Percentiles rank a stretch among this genome's conserved stretches.
phyloP scores from a whole-genome alignment of 1,140 invertebrate species.

The Nixonia krombeini region DNA sequence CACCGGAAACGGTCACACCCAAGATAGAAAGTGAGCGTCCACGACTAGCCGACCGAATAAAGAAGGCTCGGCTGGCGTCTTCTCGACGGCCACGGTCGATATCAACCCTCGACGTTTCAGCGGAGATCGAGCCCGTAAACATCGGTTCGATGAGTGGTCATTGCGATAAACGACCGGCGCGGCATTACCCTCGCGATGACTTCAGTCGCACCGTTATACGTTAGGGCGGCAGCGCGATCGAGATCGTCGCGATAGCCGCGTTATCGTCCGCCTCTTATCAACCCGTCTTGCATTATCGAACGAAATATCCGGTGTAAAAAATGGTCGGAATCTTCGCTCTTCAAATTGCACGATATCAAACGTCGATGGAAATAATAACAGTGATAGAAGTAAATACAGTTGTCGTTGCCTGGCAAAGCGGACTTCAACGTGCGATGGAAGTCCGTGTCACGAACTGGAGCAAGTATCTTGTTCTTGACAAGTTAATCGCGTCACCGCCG shows the following conservation, averaged over 20 bases:
- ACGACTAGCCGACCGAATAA: neutral
- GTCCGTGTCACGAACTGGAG: too few relatives aligned
- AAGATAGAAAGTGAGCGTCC: slow-evolving; percentile 36
- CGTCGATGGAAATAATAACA: too few relatives aligned
- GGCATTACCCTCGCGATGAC: slow-evolving; percentile 24
- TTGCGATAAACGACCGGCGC: slow-evolving; percentile 36
- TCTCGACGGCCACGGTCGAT: slow-evolving; percentile 9
- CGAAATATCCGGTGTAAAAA: too few relatives aligned
- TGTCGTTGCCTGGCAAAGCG: too few relatives aligned
- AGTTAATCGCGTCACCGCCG: too few relatives aligned
- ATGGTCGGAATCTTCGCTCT: too few relatives aligned
- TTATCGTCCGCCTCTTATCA: slow-evolving; percentile 52
- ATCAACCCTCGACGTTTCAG: slow-evolving; percentile 28
- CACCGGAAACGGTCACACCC: slow-evolving; percentile 33
- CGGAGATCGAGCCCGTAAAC: slow-evolving; percentile 35
- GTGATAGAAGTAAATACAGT: too few relatives aligned
- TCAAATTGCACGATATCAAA: too few relatives aligned
- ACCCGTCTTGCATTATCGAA: slow-evolving; percentile 55
- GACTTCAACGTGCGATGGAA: too few relatives aligned
- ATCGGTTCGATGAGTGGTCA: slow-evolving; percentile 21
- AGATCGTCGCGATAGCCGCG: slow-evolving; percentile 46
- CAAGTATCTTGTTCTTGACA: too few relatives aligned
- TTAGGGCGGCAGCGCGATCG: slow-evolving; percentile 40
- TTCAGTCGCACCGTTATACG: slow-evolving; percentile 39
- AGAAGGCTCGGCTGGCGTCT: neutral